A percentile compares a stretch with the other conserved stretches of the same genome.
Evolutionary conservation across 2,113 vertebrate species (phyloP).

Genomic region (Neolamprologus toae): DNA sequence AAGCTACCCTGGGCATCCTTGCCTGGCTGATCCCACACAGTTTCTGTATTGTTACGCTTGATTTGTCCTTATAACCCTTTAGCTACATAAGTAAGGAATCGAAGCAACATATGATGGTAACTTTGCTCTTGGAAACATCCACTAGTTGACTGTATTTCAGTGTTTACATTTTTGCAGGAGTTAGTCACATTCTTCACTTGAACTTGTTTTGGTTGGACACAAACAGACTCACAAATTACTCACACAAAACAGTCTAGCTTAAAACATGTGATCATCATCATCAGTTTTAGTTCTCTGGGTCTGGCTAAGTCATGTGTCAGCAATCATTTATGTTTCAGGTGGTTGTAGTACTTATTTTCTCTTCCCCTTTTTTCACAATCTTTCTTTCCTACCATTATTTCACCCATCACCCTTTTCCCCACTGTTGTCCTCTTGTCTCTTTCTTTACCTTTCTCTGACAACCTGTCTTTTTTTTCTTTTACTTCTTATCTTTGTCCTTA

Average conservation of each 20-base stretch:
- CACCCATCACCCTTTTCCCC: neutral
- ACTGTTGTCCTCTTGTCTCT: neutral
- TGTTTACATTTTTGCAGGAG: neutral
- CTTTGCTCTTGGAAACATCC: neutral
- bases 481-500: neutral
- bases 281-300: neutral
- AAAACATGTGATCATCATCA: constrained; percentile 13
- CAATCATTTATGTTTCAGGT: neutral
- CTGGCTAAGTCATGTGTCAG: neutral
- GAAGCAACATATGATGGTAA: neutral
- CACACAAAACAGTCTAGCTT: neutral
- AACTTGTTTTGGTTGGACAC: neutral
- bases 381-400: neutral
- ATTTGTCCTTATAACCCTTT: neutral
- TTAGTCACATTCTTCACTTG: neutral
- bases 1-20: neutral
- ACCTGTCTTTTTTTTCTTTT: neutral
- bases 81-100: neutral
- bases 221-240: neutral
- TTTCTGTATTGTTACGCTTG: neutral
- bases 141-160: neutral
- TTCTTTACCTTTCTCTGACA: neutral
- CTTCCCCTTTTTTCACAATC: neutral
- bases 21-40: neutral
- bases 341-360: neutral